A percentile compares a stretch with the other conserved stretches of the same genome.
These are phyloP conservation scores for Papilio polytes DNA, from an alignment of 1,140 invertebrate genomes.

Conservation along the genomic window DNA sequence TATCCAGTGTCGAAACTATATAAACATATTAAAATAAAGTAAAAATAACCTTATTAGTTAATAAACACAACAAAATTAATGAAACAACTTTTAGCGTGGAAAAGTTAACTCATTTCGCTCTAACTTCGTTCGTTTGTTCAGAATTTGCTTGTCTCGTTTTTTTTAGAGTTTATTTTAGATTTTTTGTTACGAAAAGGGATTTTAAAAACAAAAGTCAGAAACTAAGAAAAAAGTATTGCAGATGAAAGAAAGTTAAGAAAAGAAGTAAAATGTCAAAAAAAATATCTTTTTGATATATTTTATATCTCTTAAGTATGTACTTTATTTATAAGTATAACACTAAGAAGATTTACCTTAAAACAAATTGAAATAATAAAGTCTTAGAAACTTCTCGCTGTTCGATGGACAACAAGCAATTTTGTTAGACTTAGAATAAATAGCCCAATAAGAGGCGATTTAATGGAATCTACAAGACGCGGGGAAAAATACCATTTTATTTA, in stretches of 20 bases:
- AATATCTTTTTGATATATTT: no score
- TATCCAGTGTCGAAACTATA: not conserved
- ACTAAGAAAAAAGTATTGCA: not conserved
- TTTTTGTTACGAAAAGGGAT: not conserved
- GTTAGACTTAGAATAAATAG: conserved; percentile 8
- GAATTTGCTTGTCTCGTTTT: conserved; percentile 3
- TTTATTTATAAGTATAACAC: not conserved
- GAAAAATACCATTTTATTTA: no score
- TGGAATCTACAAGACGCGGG: no score
- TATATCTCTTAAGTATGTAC: not conserved
- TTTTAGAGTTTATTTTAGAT: not conserved
- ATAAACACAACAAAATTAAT: conserved; percentile 27
- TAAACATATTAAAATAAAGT: conserved; percentile 15
- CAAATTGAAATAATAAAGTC: conserved; percentile 4
- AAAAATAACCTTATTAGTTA: conserved; percentile 26
- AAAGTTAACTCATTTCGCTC: conserved; percentile 23
- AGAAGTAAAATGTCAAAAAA: no score
- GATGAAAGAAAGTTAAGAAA: no score
- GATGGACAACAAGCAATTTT: conserved; percentile 8
- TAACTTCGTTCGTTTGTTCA: conserved; percentile 21
- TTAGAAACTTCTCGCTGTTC: not conserved
- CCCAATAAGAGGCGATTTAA: no score
- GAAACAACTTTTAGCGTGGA: conserved; percentile 7
- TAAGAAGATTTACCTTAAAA: not conserved
- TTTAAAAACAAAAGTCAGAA: not conserved